A percentile compares a stretch with the other conserved stretches of the same genome.
Evolutionary conservation across 2,888 invertebrate species (phyloP).

Genomic region (Allygus modestus): DNA sequence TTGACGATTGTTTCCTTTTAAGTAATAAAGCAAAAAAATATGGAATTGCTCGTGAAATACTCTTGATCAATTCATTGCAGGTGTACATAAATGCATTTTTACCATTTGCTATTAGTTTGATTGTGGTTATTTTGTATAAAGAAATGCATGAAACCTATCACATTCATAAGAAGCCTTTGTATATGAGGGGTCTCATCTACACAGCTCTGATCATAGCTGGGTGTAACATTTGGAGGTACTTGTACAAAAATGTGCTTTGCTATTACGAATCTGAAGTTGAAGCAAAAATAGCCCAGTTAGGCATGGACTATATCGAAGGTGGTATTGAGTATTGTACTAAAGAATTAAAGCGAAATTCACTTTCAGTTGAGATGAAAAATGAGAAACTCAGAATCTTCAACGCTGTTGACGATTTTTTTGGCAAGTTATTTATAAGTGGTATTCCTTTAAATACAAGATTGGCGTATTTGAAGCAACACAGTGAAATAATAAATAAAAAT

Average conservation of each 20-base stretch:
- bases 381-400: background rate
- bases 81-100: slow-evolving; percentile 78
- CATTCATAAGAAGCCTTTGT: background rate
- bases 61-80: slow-evolving; percentile 80
- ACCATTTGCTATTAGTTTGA: slow-evolving; percentile 75
- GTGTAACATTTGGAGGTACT: slow-evolving; percentile 79
- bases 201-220: slow-evolving; percentile 78
- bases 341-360: slow-evolving; percentile 79
- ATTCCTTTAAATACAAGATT: background rate
- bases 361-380: background rate
- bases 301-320: slow-evolving; percentile 82
- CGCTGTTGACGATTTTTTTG: background rate
- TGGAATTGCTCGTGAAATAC: slow-evolving; percentile 86
- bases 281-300: slow-evolving; percentile 78
- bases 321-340: slow-evolving; percentile 88
- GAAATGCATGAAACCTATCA: background rate
- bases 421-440: background rate
- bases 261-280: slow-evolving; percentile 82
- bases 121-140: slow-evolving; percentile 70
- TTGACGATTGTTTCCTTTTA: slow-evolving; percentile 83
- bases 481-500: background rate
- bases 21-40: slow-evolving; percentile 88
- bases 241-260: slow-evolving; percentile 82
- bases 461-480: background rate
- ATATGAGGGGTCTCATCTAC: slow-evolving; percentile 76